Evolutionary conservation across 2,888 invertebrate genomes (phyloP).

Genomic region (Lamellibrachia satsuma): DNA sequence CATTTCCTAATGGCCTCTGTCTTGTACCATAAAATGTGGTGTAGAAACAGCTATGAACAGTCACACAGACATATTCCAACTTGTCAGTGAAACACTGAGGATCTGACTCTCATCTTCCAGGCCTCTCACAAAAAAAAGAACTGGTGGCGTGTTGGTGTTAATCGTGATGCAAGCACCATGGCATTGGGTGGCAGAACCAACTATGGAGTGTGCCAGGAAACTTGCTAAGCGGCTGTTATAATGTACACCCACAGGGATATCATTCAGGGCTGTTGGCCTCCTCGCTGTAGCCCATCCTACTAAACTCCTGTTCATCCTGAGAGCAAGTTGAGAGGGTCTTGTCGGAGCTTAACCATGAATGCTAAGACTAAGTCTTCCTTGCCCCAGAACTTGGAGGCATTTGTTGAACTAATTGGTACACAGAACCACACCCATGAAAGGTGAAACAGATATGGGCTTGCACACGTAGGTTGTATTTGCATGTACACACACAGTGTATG

Average conservation of each 20-base stretch:
- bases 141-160: not conserved
- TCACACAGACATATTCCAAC: not conserved
- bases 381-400: conserved; percentile 6
- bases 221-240: not conserved
- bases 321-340: not conserved
- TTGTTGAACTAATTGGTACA: not conserved
- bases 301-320: not conserved
- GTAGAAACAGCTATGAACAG: not conserved
- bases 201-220: not conserved
- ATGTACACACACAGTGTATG: not conserved
- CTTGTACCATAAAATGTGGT: not conserved
- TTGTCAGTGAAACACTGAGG: not conserved
- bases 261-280: not conserved
- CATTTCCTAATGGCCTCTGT: not conserved
- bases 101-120: not conserved
- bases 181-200: not conserved
- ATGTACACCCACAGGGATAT: not conserved
- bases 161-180: not conserved
- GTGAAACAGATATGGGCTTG: not conserved
- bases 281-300: not conserved
- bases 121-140: not conserved
- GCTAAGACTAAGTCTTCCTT: not conserved
- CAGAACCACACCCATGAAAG: not conserved
- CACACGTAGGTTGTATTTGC: not conserved
- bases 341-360: not conserved